phyloP scores from a whole-genome alignment of 2,797 vertebrate species.

The Hozukius guyotensis region DNA sequence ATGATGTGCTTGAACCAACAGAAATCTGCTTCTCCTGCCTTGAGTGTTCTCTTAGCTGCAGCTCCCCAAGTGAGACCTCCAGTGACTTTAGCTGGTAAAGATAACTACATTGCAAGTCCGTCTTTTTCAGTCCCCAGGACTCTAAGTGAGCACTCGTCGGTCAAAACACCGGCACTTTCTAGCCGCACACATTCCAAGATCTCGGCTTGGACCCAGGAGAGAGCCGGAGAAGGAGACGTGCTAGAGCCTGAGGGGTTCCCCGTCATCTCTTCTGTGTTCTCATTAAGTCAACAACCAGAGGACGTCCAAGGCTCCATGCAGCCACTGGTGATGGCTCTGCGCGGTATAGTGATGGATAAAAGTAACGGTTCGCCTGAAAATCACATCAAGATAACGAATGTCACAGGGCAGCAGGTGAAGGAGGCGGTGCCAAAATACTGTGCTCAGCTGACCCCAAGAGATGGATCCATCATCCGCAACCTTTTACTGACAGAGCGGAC shows the following conservation, averaged over 20 bases:
- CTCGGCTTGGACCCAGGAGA: constrained; percentile 32
- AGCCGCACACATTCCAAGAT: constrained; percentile 34
- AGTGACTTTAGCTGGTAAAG: constrained; percentile 8
- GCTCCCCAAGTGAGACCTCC: constrained; percentile 30
- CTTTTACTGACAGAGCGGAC: neutral
- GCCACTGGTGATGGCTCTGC: constrained; percentile 74
- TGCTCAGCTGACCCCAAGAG: constrained; percentile 12
- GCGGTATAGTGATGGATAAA: constrained; percentile 74
- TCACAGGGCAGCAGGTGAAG: constrained; percentile 8
- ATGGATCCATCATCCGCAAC: neutral
- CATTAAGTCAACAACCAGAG: constrained; percentile 82
- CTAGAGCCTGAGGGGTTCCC: constrained; percentile 82
- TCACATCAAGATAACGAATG: constrained; percentile 12
- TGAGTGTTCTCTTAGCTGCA: constrained; percentile 17
- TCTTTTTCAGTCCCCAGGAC: constrained; percentile 28
- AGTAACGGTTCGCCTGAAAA: constrained; percentile 16
- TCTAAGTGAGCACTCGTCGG: neutral
- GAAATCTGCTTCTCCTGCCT: constrained; percentile 27
- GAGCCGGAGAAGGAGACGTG: constrained; percentile 15
- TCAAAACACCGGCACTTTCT: constrained; percentile 10
- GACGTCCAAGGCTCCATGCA: constrained; percentile 63
- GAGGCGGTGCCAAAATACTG: neutral
- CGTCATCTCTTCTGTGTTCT: constrained; percentile 95
- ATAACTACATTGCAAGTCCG: neutral
- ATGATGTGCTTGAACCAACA: constrained; percentile 29